phyloP scores from a whole-genome alignment of 2,888 invertebrate genomes.

The Neocrepidodera transversa region DNA sequence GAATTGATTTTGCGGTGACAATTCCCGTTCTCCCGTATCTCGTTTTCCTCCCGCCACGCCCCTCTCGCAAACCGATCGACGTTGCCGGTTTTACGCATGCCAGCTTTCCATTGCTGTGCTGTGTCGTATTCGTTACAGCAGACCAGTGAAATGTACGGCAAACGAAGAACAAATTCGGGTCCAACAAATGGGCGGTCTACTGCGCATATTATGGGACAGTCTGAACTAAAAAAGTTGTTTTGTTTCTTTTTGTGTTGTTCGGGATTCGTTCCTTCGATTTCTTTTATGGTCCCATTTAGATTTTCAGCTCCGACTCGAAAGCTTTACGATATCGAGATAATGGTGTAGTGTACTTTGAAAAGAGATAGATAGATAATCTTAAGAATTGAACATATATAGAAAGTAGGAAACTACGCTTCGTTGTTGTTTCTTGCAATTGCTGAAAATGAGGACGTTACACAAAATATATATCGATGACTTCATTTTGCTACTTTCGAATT shows the following conservation, averaged over 20 bases:
- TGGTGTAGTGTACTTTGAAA: constrained; percentile 18
- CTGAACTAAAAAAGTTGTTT: constrained; percentile 43
- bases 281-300: constrained; percentile 26
- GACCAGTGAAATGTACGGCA: constrained; percentile 43
- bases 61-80: constrained; percentile 36
- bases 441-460: not conserved
- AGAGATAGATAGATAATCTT: not conserved
- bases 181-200: constrained; percentile 37
- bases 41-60: constrained; percentile 44
- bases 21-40: constrained; percentile 48
- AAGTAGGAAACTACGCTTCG: not conserved
- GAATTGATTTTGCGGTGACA: constrained; percentile 51
- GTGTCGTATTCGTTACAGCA: constrained; percentile 49
- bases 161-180: constrained; percentile 43
- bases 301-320: constrained; percentile 23
- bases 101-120: constrained; percentile 55
- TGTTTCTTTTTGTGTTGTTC: constrained; percentile 45
- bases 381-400: constrained; percentile 8
- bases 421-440: not conserved
- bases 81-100: constrained; percentile 52
- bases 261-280: constrained; percentile 31
- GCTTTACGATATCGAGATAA: constrained; percentile 33
- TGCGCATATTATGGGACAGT: constrained; percentile 52
- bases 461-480: not conserved
- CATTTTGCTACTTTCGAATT: not conserved